These are phyloP conservation scores for Troides helena DNA, from an alignment of 2,888 invertebrate species.

Conservation along the genomic window DNA sequence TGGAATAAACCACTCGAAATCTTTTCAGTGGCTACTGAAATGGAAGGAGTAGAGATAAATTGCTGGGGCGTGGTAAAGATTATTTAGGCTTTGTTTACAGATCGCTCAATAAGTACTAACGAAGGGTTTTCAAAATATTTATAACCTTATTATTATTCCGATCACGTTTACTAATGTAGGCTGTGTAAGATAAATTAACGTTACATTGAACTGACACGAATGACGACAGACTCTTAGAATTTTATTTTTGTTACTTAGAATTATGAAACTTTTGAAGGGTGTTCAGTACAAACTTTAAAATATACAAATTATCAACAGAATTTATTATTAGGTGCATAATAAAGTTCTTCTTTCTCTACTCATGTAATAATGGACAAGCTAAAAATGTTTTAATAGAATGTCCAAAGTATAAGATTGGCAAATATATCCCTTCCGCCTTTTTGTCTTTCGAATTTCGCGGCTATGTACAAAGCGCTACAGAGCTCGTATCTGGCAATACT, in stretches of 20 bases:
- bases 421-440: too few species aligned
- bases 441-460: too few species aligned
- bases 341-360: too few species aligned
- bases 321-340: too few species aligned
- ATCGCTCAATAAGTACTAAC: conserved; percentile 17
- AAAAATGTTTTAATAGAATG: too few species aligned
- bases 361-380: too few species aligned
- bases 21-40: conserved; percentile 24
- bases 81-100: conserved; percentile 26
- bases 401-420: too few species aligned
- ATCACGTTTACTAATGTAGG: neutral
- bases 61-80: conserved; percentile 21
- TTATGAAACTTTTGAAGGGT: neutral
- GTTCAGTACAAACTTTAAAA: too few species aligned
- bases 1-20: conserved; percentile 14
- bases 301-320: too few species aligned
- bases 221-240: neutral
- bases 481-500: too few species aligned
- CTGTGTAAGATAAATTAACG: neutral
- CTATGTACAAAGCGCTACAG: too few species aligned
- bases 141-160: conserved; percentile 5
- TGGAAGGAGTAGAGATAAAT: conserved; percentile 27
- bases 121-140: conserved; percentile 24
- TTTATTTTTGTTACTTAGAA: neutral
- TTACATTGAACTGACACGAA: neutral